These are phyloP conservation scores for Drosophila bunnanda DNA, from an alignment of 2,888 invertebrate genomes.

Conservation along the genomic window DNA sequence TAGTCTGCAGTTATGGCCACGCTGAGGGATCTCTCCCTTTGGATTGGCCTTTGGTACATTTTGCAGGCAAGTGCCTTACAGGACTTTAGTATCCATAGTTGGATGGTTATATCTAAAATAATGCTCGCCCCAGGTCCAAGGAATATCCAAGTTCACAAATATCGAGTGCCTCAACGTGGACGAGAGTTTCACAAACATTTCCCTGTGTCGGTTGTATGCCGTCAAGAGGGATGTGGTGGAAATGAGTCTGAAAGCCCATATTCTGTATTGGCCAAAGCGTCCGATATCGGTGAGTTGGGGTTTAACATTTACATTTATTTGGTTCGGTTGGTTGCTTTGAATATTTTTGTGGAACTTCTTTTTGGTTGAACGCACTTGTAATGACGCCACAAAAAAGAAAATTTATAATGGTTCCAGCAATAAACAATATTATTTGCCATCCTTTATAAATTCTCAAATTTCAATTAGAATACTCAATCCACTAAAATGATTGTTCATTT, in stretches of 20 bases:
- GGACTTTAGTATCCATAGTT: neutral
- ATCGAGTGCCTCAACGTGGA: conserved; percentile 62
- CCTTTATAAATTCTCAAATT: neutral
- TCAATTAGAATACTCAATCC: neutral
- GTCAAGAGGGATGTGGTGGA: conserved; percentile 73
- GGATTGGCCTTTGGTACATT: conserved; percentile 33
- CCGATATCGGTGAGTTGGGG: conserved; percentile 63
- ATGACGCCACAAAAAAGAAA: neutral
- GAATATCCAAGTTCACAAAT: conserved; percentile 73
- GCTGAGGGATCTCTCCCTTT: conserved; percentile 9
- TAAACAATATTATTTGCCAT: neutral
- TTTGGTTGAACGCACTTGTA: neutral
- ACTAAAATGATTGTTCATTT: neutral
- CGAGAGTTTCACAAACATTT: conserved; percentile 52
- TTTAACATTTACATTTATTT: neutral
- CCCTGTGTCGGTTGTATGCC: conserved; percentile 65
- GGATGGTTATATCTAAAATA: neutral
- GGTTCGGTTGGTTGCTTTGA: neutral
- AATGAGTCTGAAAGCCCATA: conserved; percentile 52
- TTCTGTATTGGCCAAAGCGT: conserved; percentile 52
- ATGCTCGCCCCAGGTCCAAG: conserved; percentile 44
- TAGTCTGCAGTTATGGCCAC: conserved; percentile 26
- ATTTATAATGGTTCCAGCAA: neutral
- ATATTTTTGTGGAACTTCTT: neutral
- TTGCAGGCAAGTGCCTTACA: conserved; percentile 51